phyloP scores from a whole-genome alignment of 2,797 vertebrate species.

The Typhlichthys subterraneus region DNA sequence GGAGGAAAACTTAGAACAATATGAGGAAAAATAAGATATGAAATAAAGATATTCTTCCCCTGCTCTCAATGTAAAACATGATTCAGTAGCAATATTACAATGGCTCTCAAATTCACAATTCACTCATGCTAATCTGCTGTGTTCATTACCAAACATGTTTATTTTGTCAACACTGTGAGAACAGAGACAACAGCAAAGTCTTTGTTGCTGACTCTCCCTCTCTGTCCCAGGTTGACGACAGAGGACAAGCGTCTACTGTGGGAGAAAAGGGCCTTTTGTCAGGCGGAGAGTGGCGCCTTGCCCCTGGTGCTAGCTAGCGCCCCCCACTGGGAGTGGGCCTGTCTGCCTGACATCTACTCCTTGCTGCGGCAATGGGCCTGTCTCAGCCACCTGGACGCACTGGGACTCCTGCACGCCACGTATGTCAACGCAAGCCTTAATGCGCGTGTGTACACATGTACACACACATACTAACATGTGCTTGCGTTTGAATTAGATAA shows the following conservation, averaged over 20 bases:
- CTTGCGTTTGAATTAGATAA: not conserved
- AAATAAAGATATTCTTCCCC: no score
- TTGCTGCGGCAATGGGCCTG: slow-evolving; percentile 90
- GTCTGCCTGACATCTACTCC: slow-evolving; percentile 92
- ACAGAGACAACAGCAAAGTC: not conserved
- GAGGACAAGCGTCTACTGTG: slow-evolving; percentile 86
- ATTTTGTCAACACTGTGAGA: no score
- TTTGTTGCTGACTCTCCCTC: not conserved
- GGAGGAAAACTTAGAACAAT: no score
- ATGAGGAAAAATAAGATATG: no score
- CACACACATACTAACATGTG: slow-evolving; percentile 2
- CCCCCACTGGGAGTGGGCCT: slow-evolving; percentile 95
- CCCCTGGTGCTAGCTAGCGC: slow-evolving; percentile 92
- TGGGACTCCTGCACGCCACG: slow-evolving; percentile 93
- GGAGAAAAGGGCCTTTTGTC: slow-evolving; percentile 93
- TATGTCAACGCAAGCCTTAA: slow-evolving; percentile 60
- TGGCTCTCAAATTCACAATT: no score
- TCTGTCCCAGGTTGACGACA: slow-evolving; percentile 80
- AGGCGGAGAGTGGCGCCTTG: slow-evolving; percentile 81
- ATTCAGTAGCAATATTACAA: no score
- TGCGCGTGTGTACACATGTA: not conserved
- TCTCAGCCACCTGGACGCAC: slow-evolving; percentile 90
- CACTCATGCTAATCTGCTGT: no score
- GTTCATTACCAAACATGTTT: no score
- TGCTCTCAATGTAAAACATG: no score